phyloP scores from a whole-genome alignment of 2,113 vertebrate species.

The Alethe diademata region DNA sequence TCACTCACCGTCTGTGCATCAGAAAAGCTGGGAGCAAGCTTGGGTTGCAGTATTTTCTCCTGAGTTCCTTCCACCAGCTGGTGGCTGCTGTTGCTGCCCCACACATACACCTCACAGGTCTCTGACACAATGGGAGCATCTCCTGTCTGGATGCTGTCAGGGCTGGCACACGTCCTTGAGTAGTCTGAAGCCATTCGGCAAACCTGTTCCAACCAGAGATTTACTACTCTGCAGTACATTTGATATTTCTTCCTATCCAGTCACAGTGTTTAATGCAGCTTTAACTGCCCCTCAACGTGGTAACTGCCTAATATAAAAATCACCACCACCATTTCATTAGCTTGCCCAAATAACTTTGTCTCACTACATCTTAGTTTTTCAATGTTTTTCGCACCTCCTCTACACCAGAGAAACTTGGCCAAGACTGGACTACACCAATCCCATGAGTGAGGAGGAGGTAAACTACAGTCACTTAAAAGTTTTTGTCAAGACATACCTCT shows the following conservation, averaged over 20 bases:
- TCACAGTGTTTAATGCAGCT: neutral
- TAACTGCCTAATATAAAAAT: neutral
- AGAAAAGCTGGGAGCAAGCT: constrained; percentile 84
- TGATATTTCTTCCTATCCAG: neutral
- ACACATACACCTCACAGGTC: constrained; percentile 93
- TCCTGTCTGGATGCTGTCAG: constrained; percentile 92
- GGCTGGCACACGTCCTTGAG: constrained; percentile 92
- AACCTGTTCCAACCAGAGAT: constrained; percentile 70
- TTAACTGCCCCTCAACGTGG: neutral
- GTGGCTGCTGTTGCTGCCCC: constrained; percentile 88
- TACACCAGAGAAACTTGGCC: neutral
- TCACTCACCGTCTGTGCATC: constrained; percentile 85
- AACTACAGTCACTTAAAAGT: neutral
- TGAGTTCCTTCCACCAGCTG: constrained; percentile 86
- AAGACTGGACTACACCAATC: neutral
- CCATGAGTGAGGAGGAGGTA: neutral
- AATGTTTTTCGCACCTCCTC: neutral
- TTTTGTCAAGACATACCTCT: constrained; percentile 78
- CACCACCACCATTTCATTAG: neutral
- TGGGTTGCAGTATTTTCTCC: constrained; percentile 86
- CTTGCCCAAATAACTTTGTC: neutral
- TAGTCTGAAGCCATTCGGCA: constrained; percentile 92
- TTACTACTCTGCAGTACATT: neutral
- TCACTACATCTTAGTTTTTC: neutral
- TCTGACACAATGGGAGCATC: constrained; percentile 90